phyloP scores from a whole-genome alignment of 2,888 invertebrate species.

The Acholoe squamosa region DNA sequence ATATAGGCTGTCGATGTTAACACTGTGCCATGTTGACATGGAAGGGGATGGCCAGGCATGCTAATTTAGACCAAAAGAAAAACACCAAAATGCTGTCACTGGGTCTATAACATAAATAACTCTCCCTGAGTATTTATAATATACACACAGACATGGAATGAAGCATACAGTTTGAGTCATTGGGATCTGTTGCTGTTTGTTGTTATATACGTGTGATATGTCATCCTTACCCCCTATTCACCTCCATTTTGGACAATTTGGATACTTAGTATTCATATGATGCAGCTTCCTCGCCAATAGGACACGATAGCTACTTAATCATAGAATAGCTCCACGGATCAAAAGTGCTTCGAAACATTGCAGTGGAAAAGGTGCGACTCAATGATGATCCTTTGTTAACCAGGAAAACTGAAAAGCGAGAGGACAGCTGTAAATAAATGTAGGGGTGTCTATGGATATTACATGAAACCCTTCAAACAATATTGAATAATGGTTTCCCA shows the following conservation, averaged over 20 bases:
- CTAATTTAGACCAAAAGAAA: not conserved
- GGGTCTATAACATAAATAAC: not conserved
- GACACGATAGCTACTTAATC: too few species aligned
- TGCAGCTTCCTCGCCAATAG: too few species aligned
- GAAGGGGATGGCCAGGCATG: not conserved
- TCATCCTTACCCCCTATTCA: not conserved
- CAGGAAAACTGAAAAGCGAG: too few species aligned
- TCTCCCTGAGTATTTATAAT: not conserved
- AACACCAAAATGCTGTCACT: not conserved
- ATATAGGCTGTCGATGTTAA: not conserved
- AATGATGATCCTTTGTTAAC: too few species aligned
- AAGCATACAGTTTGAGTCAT: slow-evolving; percentile 2
- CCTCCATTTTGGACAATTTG: not conserved
- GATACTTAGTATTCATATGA: too few species aligned
- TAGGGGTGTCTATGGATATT: too few species aligned
- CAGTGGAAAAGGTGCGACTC: too few species aligned
- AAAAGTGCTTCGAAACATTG: too few species aligned
- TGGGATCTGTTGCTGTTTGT: not conserved
- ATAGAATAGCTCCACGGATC: too few species aligned
- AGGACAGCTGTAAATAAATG: too few species aligned
- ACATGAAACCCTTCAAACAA: too few species aligned
- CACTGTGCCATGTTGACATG: not conserved
- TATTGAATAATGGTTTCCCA: too few species aligned
- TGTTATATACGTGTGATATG: not conserved
- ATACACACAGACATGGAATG: slow-evolving; percentile 1